phyloP scores from a whole-genome alignment of 1,140 invertebrate genomes.

The Archegozetes longisetosus region DNA sequence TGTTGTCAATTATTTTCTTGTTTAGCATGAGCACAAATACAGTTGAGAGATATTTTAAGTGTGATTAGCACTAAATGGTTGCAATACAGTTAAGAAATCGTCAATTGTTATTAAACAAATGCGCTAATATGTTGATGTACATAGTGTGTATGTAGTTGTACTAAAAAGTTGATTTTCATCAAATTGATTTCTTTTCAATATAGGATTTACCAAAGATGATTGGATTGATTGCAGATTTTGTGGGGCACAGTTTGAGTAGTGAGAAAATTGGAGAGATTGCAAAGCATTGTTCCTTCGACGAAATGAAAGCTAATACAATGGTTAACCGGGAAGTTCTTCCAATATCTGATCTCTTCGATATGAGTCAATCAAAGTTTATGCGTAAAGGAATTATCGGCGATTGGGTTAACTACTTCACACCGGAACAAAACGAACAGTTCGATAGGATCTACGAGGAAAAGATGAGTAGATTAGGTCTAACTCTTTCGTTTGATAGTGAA shows the following conservation, averaged over 20 bases:
- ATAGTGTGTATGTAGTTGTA: too few species aligned
- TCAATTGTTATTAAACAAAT: too few species aligned
- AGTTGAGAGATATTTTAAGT: too few species aligned
- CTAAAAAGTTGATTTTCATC: too few species aligned
- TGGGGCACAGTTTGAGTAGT: conserved; percentile 28
- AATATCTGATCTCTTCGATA: conserved; percentile 19
- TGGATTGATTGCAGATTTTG: conserved; percentile 30
- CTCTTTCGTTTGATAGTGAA: conserved; percentile 1
- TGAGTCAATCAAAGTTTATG: conserved; percentile 27
- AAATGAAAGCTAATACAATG: conserved; percentile 28
- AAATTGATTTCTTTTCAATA: too few species aligned
- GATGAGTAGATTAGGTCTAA: neutral
- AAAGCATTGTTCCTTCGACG: conserved; percentile 33
- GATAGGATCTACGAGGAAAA: conserved; percentile 34
- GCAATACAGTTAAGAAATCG: too few species aligned
- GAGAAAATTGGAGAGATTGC: conserved; percentile 24
- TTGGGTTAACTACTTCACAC: conserved; percentile 61
- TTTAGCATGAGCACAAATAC: too few species aligned
- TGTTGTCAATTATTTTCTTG: too few species aligned
- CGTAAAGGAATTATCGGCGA: conserved; percentile 51
- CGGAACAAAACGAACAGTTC: conserved; percentile 41
- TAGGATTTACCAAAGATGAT: conserved; percentile 30
- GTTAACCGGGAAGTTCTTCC: conserved; percentile 20
- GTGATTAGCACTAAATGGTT: too few species aligned
- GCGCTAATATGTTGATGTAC: too few species aligned